These are phyloP conservation scores for Porphyrio hochstetteri DNA, from an alignment of 2,113 vertebrate species.

Conservation along the genomic window DNA sequence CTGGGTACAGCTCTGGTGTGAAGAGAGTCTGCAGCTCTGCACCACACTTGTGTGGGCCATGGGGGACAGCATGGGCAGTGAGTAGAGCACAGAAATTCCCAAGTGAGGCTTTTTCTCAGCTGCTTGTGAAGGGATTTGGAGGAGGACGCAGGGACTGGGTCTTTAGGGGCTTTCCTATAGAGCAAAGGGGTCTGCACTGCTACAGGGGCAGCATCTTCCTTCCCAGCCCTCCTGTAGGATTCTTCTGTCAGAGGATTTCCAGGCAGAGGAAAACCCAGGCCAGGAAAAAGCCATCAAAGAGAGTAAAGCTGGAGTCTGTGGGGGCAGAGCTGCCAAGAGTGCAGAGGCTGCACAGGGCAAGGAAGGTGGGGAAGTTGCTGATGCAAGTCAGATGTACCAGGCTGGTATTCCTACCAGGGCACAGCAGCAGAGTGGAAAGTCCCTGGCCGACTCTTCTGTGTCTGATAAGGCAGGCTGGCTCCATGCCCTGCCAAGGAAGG, in stretches of 20 bases:
- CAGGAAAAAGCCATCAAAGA: constrained; percentile 12
- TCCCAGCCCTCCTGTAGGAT: neutral
- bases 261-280: neutral
- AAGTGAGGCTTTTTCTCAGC: neutral
- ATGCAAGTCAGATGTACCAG: neutral
- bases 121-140: neutral
- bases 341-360: neutral
- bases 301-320: neutral
- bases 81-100: rapidly evolving
- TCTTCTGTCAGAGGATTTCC: neutral
- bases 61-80: neutral
- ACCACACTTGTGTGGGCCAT: neutral
- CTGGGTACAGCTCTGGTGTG: neutral
- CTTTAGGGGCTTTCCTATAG: neutral
- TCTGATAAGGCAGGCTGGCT: constrained; percentile 24
- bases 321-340: neutral
- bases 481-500: neutral
- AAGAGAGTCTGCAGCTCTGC: neutral
- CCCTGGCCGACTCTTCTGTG: constrained; percentile 21
- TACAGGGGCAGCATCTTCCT: neutral
- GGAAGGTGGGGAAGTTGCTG: neutral
- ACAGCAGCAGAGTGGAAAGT: constrained; percentile 37
- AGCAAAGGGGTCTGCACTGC: neutral
- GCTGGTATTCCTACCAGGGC: constrained; percentile 1
- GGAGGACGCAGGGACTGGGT: neutral